phyloP scores from a whole-genome alignment of 2,888 invertebrate genomes.

The Latheticus oryzae region DNA sequence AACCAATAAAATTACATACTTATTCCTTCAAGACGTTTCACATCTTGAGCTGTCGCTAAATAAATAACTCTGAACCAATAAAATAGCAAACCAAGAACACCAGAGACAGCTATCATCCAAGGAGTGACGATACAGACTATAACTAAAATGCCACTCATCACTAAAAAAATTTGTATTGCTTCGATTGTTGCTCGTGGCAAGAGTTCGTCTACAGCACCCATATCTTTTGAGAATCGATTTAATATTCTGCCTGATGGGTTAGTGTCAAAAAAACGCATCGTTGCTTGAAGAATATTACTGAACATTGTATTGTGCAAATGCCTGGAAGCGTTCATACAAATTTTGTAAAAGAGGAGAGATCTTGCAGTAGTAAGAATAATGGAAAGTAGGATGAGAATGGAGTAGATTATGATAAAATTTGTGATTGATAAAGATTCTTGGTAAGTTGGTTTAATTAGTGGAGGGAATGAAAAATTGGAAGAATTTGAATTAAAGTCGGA shows the following conservation, averaged over 20 bases:
- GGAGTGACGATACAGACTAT: constrained; percentile 80
- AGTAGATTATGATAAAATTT: constrained; percentile 70
- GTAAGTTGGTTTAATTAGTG: background rate
- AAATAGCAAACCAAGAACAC: constrained; percentile 74
- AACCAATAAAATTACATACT: constrained; percentile 57
- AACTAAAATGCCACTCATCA: constrained; percentile 77
- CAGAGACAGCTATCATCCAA: constrained; percentile 74
- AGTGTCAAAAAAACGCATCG: constrained; percentile 85
- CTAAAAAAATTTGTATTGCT: constrained; percentile 74
- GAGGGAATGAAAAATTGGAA: background rate
- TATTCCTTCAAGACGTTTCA: constrained; percentile 74
- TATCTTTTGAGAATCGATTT: constrained; percentile 87
- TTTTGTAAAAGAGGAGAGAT: constrained; percentile 78
- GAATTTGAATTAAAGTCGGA: background rate
- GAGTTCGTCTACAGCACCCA: constrained; percentile 81
- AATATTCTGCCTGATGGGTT: constrained; percentile 85
- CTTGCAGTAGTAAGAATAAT: constrained; percentile 73
- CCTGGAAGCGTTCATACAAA: constrained; percentile 80
- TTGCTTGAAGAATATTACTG: constrained; percentile 76
- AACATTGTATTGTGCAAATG: constrained; percentile 85
- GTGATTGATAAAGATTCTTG: constrained; percentile 30
- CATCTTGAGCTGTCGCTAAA: constrained; percentile 76
- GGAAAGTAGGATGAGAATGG: constrained; percentile 69
- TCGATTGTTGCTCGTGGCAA: constrained; percentile 76
- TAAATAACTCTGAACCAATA: constrained; percentile 75